A percentile compares a stretch with the other conserved stretches of the same genome.
phyloP scores from a whole-genome alignment of 2,113 vertebrate genomes.

The Atractosteus spatula region DNA sequence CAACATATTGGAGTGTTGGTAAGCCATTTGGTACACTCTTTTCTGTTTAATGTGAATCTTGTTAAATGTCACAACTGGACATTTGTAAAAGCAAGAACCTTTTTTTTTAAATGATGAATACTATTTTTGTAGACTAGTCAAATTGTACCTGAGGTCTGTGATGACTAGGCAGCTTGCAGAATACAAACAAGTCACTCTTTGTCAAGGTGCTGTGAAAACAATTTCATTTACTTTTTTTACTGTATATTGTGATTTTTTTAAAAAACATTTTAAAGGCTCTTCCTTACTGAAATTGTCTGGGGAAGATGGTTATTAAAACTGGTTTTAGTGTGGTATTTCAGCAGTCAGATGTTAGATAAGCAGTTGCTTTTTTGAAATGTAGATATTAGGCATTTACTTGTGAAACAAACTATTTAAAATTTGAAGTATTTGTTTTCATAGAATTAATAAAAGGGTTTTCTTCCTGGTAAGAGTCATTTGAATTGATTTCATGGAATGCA shows the following conservation, averaged over 20 bases:
- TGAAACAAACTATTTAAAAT: constrained; percentile 20
- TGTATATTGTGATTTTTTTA: constrained; percentile 15
- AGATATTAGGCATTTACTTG: constrained; percentile 24
- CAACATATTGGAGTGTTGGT: constrained; percentile 21
- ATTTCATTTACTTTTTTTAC: constrained; percentile 11
- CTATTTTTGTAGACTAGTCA: constrained; percentile 18
- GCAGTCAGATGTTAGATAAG: constrained; percentile 29
- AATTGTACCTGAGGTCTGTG: constrained; percentile 18
- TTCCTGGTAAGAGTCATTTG: neutral
- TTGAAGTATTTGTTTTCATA: constrained; percentile 12
- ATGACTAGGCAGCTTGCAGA: constrained; percentile 26
- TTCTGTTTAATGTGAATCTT: constrained; percentile 29
- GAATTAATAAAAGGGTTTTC: too few relatives aligned
- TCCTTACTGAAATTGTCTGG: constrained; percentile 35
- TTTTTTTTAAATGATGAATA: constrained; percentile 17
- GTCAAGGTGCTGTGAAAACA: constrained; percentile 41
- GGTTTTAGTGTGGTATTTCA: constrained; percentile 35
- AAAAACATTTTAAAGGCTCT: constrained; percentile 34
- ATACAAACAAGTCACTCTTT: constrained; percentile 14
- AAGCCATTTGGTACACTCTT: constrained; percentile 28
- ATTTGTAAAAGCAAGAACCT: constrained; percentile 36
- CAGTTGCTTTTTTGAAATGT: constrained; percentile 27
- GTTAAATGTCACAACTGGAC: constrained; percentile 4
- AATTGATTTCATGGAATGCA: constrained; percentile 2
- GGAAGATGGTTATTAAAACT: neutral